These are phyloP conservation scores for Equus przewalskii DNA, from an alignment of 2,113 vertebrate species.

Conservation along the genomic window DNA sequence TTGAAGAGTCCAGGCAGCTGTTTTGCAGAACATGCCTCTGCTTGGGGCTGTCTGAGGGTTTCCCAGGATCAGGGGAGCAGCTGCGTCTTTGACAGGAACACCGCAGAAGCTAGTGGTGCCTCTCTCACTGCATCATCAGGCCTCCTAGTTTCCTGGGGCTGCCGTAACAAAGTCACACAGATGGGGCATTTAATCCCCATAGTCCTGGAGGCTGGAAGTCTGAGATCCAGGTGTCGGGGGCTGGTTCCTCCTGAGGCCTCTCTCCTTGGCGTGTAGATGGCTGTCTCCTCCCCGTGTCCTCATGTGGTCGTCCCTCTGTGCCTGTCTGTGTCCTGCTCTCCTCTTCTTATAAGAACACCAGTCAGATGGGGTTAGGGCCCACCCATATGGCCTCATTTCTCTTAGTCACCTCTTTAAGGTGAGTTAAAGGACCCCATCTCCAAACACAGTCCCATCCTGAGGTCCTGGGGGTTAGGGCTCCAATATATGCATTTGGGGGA, in stretches of 20 bases:
- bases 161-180: no score
- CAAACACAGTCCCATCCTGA: neutral
- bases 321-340: neutral
- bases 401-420: neutral
- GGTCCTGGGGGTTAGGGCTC: no score
- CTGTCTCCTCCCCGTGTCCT: neutral
- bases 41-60: no score
- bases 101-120: no score
- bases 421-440: neutral
- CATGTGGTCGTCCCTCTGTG: neutral
- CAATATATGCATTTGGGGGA: neutral
- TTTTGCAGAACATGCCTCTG: neutral
- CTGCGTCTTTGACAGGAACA: neutral
- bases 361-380: neutral
- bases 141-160: neutral
- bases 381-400: neutral
- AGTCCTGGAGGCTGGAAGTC: neutral
- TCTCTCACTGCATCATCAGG: neutral
- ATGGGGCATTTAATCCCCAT: fast-evolving
- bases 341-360: neutral
- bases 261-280: neutral
- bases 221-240: neutral
- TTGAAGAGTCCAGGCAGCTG: fast-evolving
- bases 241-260: neutral
- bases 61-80: neutral